phyloP scores from a whole-genome alignment of 2,797 vertebrate genomes.

The Falco cherrug region DNA sequence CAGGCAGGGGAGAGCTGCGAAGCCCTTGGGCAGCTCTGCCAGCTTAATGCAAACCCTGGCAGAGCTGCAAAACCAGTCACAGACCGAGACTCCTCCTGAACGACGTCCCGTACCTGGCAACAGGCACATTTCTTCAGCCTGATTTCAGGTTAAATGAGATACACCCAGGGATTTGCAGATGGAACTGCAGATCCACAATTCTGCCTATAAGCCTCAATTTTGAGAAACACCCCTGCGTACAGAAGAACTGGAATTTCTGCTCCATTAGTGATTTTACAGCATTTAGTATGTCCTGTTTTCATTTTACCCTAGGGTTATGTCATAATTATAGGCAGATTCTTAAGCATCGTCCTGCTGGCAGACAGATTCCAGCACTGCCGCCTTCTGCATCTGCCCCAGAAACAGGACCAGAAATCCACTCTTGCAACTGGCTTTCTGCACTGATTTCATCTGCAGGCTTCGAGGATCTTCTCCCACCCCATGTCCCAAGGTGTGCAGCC shows the following conservation, averaged over 20 bases:
- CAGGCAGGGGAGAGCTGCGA: fast-evolving
- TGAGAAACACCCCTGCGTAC: background rate
- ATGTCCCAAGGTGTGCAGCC: fast-evolving
- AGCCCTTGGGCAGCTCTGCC: background rate
- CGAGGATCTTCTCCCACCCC: background rate
- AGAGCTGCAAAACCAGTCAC: too few relatives aligned
- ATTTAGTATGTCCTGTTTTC: background rate
- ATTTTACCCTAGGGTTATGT: background rate
- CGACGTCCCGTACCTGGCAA: fast-evolving
- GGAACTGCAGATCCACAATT: fast-evolving
- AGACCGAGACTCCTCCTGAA: background rate
- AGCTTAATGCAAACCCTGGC: too few relatives aligned
- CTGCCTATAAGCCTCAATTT: background rate
- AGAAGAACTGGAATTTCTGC: background rate
- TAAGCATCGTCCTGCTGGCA: background rate
- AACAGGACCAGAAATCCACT: background rate
- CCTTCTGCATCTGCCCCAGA: background rate
- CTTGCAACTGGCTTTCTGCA: fast-evolving
- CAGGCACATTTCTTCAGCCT: fast-evolving
- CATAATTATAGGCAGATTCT: background rate
- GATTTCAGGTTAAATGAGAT: background rate
- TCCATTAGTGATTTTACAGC: background rate
- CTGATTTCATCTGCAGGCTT: background rate
- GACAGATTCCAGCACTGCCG: background rate
- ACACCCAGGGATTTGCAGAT: background rate